Percentiles rank a stretch among this genome's conserved stretches.
phyloP scores from a whole-genome alignment of 2,797 vertebrate genomes.

The Brachyrhaphis roseni region DNA sequence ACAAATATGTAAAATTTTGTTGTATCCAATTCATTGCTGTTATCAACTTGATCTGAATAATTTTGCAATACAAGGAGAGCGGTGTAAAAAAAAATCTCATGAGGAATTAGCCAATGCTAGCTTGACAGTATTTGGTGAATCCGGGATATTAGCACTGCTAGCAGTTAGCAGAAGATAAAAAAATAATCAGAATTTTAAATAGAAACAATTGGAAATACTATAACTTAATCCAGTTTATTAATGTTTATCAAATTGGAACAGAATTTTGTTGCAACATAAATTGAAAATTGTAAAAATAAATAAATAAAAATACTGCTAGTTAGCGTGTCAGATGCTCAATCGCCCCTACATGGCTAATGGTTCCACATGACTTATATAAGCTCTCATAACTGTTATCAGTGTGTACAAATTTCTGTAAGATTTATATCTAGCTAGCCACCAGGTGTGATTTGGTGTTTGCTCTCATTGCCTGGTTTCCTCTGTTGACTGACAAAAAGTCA shows the following conservation, averaged over 20 bases:
- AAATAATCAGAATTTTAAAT: neutral
- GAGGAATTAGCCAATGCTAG: neutral
- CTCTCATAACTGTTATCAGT: constrained; percentile 8
- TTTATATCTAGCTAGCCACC: neutral
- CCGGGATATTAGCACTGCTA: neutral
- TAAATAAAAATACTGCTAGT: neutral
- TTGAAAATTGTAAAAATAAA: neutral
- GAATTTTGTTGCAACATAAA: neutral
- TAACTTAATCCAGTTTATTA: neutral
- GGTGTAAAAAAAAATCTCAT: neutral
- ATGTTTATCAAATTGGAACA: neutral
- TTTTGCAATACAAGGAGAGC: neutral
- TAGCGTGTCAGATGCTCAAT: neutral
- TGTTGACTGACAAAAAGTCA: neutral
- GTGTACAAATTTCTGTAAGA: neutral
- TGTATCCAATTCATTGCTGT: neutral
- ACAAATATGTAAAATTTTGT: neutral
- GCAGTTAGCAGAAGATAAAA: neutral
- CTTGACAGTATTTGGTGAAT: neutral
- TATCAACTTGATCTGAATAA: neutral
- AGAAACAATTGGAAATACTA: neutral
- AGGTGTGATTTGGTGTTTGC: neutral
- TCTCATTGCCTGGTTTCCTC: neutral
- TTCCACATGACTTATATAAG: neutral
- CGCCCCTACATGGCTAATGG: neutral